Evolutionary conservation across 2,888 invertebrate species (phyloP).

Genomic region (Neoaliturus tenellus): DNA sequence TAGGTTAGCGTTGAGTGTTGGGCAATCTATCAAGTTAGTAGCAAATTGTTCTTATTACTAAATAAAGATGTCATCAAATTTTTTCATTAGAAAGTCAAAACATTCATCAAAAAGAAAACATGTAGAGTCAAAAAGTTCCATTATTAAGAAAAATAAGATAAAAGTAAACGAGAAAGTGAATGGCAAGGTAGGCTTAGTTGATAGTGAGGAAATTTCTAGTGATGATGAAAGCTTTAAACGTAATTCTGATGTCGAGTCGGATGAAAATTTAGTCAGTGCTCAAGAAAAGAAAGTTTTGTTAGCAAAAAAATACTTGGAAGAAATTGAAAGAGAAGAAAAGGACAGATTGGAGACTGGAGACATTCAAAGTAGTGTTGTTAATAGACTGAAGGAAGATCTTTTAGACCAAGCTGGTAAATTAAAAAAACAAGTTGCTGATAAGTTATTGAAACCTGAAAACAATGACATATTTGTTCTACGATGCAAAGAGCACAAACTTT

Average conservation of each 20-base stretch:
- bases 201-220: conserved; percentile 71
- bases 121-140: not conserved
- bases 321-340: conserved; percentile 89
- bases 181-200: not conserved
- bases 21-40: no score
- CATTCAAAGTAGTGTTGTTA: conserved; percentile 80
- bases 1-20: no score
- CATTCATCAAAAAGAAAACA: not conserved
- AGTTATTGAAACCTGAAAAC: conserved; percentile 69
- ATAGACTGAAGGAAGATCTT: conserved; percentile 88
- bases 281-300: conserved; percentile 94
- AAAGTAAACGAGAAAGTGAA: not conserved
- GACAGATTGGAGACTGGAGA: conserved; percentile 80
- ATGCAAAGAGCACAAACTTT: conserved; percentile 85
- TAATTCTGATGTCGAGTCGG: conserved; percentile 68
- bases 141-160: not conserved
- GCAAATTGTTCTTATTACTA: no score
- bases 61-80: conserved; percentile 31
- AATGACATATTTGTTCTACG: conserved; percentile 75
- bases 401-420: conserved; percentile 91
- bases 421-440: conserved; percentile 83
- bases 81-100: conserved; percentile 34
- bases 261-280: conserved; percentile 79
- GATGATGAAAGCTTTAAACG: conserved; percentile 77
- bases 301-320: conserved; percentile 92